Evolutionary conservation across 2,888 invertebrate genomes (phyloP).

Genomic region (Aleiodes leptofemur): DNA sequence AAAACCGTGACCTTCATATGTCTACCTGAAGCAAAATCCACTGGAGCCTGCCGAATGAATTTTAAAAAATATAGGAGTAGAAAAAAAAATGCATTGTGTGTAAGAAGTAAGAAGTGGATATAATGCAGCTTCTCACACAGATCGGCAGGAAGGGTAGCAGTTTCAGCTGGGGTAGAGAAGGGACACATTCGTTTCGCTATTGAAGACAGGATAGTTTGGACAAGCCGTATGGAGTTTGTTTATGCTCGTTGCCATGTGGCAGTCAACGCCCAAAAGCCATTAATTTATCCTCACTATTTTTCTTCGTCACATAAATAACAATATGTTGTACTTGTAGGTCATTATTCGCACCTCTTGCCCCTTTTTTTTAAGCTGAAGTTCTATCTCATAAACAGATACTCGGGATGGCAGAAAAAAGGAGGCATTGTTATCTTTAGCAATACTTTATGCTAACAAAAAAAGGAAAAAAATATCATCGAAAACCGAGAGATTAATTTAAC

Average conservation of each 20-base stretch:
- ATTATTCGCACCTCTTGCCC: background rate
- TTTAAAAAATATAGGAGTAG: background rate
- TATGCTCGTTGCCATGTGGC: conserved; percentile 31
- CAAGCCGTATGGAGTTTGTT: conserved; percentile 17
- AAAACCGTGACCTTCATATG: conserved; percentile 50
- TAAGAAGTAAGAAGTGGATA: background rate
- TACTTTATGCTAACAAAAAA: too few species aligned
- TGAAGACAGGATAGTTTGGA: conserved; percentile 5
- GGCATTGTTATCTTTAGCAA: too few species aligned
- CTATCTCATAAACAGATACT: too few species aligned
- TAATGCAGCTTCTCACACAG: conserved; percentile 18
- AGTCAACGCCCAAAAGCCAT: conserved; percentile 32
- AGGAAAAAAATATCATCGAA: background rate
- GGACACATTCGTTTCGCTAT: conserved; percentile 33
- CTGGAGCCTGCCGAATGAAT: conserved; percentile 17
- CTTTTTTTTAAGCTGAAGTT: background rate
- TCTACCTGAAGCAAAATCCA: conserved; percentile 15
- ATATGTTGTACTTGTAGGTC: conserved; percentile 1
- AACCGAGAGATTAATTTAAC: conserved; percentile 15
- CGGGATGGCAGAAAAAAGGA: too few species aligned
- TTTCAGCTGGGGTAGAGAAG: conserved; percentile 13
- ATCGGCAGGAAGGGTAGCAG: conserved; percentile 23
- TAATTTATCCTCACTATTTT: conserved; percentile 18
- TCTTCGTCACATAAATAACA: conserved; percentile 25
- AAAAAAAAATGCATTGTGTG: conserved; percentile 12